Conservation (phyloP, 2,113 vertebrate genomes). For the Ailurus styani region DNA sequence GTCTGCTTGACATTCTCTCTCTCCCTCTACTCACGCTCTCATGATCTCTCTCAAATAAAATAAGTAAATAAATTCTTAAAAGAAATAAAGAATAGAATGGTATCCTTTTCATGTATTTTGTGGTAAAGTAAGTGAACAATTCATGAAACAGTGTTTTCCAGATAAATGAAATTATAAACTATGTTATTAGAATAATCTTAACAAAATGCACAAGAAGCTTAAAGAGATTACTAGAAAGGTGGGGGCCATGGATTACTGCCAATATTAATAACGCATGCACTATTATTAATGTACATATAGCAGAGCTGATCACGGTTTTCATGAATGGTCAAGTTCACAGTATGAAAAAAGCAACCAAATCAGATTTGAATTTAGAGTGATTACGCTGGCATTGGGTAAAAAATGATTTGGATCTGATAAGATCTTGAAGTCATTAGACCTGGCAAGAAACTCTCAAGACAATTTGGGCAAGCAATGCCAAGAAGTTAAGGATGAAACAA, state of each 20-base stretch:
- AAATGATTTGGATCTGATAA: not conserved
- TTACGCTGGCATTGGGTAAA: not conserved
- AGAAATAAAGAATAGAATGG: not conserved
- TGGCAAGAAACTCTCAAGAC: not conserved
- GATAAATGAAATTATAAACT: not conserved
- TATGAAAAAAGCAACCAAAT: not conserved
- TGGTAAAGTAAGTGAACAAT: not conserved
- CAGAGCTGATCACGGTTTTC: not conserved
- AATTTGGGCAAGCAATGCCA: not conserved
- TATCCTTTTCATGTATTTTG: not conserved
- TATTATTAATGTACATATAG: not conserved
- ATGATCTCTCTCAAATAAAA: not conserved
- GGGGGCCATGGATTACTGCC: accelerated
- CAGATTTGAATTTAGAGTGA: not conserved
- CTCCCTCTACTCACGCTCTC: not conserved
- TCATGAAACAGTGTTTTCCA: not conserved
- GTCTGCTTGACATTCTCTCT: not conserved
- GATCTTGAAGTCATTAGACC: not conserved
- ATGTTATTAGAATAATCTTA: not conserved
- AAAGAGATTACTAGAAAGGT: not conserved
- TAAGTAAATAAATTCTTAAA: not conserved
- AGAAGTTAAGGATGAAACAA: not conserved
- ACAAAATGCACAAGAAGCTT: not conserved
- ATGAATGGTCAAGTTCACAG: not conserved
- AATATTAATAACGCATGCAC: not conserved